Evolutionary conservation across 2,797 vertebrate species (phyloP).

Genomic region (Lateolabrax maculatus): DNA sequence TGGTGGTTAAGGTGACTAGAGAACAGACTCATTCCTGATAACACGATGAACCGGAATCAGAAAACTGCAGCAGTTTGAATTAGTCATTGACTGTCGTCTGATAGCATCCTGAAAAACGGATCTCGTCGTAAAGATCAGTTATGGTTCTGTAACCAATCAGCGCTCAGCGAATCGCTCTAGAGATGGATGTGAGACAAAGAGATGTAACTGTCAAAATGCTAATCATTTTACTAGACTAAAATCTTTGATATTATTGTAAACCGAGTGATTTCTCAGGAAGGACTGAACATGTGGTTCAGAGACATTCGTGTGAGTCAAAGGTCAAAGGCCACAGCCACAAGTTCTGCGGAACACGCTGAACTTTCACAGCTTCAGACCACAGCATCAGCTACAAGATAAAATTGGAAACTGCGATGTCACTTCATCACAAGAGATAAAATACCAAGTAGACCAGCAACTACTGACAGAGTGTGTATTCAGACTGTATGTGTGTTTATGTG

Average conservation of each 20-base stretch:
- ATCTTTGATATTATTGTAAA: background rate
- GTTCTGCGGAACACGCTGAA: background rate
- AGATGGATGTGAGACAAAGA: background rate
- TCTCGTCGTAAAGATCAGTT: too few relatives aligned
- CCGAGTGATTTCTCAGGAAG: too few relatives aligned
- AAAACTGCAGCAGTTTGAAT: background rate
- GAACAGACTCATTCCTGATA: background rate
- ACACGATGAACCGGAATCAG: background rate
- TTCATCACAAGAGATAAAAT: background rate
- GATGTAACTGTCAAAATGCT: background rate
- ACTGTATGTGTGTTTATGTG: background rate
- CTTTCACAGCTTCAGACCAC: background rate
- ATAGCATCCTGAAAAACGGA: background rate
- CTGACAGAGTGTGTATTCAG: background rate
- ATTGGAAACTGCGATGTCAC: conserved; percentile 9
- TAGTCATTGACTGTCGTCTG: background rate
- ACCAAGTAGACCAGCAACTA: background rate
- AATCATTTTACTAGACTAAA: background rate
- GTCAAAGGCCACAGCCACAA: background rate
- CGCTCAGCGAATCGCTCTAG: background rate
- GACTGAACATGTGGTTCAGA: background rate
- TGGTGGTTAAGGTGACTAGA: background rate
- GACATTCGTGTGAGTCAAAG: conserved; percentile 8
- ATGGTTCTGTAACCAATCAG: background rate
- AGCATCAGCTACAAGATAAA: background rate